A percentile compares a stretch with the other conserved stretches of the same genome.
Evolutionary conservation across 2,888 invertebrate species (phyloP).

Genomic region (Acronicta aceris): DNA sequence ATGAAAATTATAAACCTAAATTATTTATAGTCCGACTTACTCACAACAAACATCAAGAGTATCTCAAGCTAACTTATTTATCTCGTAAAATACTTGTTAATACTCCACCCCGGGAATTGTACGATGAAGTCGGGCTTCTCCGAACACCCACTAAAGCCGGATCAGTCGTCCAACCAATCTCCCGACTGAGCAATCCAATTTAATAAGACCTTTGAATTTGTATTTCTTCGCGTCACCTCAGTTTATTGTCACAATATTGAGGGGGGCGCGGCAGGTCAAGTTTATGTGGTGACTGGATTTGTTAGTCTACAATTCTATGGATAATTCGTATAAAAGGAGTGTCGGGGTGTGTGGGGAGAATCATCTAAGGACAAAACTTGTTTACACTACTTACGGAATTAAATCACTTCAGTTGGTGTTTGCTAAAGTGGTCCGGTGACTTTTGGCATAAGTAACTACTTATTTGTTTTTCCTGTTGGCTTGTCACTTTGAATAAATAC

Average conservation of each 20-base stretch:
- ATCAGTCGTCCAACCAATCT: constrained; percentile 64
- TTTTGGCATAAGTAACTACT: constrained; percentile 57
- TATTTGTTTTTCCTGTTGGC: constrained; percentile 28
- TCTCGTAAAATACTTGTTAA: constrained; percentile 87
- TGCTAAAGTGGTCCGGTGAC: constrained; percentile 67
- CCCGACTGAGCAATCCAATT: constrained; percentile 63
- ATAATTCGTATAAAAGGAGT: constrained; percentile 64
- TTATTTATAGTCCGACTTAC: constrained; percentile 45
- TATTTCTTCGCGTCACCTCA: constrained; percentile 61
- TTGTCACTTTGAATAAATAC: constrained; percentile 9
- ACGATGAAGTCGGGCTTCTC: constrained; percentile 74
- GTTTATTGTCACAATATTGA: constrained; percentile 52
- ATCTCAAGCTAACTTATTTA: constrained; percentile 85
- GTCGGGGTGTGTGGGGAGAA: constrained; percentile 65
- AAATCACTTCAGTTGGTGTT: constrained; percentile 79
- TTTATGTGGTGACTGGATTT: constrained; percentile 62
- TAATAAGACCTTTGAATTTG: constrained; percentile 69
- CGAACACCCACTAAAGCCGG: constrained; percentile 59
- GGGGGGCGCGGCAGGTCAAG: constrained; percentile 58
- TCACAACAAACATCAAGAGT: constrained; percentile 74
- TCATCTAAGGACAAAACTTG: constrained; percentile 76
- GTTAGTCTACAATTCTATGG: constrained; percentile 70
- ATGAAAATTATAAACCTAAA: constrained; percentile 46
- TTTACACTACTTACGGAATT: constrained; percentile 86
- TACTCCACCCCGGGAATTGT: constrained; percentile 78